Evolutionary conservation across 2,888 invertebrate genomes (phyloP).

Genomic region (Melanotus villosus): DNA sequence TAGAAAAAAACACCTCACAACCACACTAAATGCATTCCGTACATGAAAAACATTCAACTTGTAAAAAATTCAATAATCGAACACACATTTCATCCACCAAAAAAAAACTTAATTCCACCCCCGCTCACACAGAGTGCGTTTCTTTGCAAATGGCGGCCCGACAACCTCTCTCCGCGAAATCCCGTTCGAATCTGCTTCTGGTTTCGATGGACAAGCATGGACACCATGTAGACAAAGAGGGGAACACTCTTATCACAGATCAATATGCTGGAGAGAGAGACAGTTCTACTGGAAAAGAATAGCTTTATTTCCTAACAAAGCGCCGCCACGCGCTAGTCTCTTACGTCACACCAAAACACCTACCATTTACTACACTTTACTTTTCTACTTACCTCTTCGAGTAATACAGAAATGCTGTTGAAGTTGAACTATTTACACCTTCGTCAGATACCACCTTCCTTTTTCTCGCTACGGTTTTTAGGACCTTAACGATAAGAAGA

Average conservation of each 20-base stretch:
- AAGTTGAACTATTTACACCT: background rate
- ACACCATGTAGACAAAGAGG: slow-evolving; percentile 30
- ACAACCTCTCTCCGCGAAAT: slow-evolving; percentile 49
- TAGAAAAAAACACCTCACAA: slow-evolving; percentile 9
- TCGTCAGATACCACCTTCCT: no score
- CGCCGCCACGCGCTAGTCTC: slow-evolving; percentile 38
- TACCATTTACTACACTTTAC: slow-evolving; percentile 19
- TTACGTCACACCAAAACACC: slow-evolving; percentile 45
- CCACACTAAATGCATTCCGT: slow-evolving; percentile 13
- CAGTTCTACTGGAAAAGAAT: slow-evolving; percentile 9
- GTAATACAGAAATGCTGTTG: slow-evolving; percentile 12
- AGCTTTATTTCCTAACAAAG: slow-evolving; percentile 41
- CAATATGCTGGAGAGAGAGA: slow-evolving; percentile 37
- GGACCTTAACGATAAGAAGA: no score
- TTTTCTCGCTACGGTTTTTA: no score
- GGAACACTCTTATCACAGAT: slow-evolving; percentile 33
- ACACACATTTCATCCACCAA: slow-evolving; percentile 17
- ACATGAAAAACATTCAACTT: background rate
- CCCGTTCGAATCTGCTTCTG: slow-evolving; percentile 52
- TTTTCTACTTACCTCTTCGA: slow-evolving; percentile 18
- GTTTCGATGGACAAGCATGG: slow-evolving; percentile 22
- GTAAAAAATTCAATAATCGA: background rate
- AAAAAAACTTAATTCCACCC: background rate
- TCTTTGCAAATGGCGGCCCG: slow-evolving; percentile 47
- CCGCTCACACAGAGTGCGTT: slow-evolving; percentile 21